These are phyloP conservation scores for Dolichallabes microphthalmus DNA, from an alignment of 2,113 vertebrate genomes.

Conservation along the genomic window DNA sequence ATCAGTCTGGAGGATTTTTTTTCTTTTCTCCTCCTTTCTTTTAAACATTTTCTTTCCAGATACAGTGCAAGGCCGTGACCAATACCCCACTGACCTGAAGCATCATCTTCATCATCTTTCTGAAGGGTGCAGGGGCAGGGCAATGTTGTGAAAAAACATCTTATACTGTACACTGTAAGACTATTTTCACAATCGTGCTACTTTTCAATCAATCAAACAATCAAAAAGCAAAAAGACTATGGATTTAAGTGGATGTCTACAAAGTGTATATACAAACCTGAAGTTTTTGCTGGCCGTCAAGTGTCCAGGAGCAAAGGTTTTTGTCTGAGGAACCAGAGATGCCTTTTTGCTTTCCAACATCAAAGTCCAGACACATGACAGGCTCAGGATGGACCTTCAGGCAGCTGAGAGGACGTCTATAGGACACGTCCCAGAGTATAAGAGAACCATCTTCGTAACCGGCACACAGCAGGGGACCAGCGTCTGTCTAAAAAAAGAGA, in stretches of 20 bases:
- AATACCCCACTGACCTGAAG: background rate
- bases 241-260: slow-evolving; percentile 38
- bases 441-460: slow-evolving; percentile 94
- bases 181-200: background rate
- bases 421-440: slow-evolving; percentile 85
- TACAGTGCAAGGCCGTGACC: background rate
- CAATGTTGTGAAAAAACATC: background rate
- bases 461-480: slow-evolving; percentile 80
- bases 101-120: background rate
- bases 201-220: background rate
- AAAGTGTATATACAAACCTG: slow-evolving; percentile 79
- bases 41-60: background rate
- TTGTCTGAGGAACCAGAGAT: slow-evolving; percentile 89
- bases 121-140: background rate
- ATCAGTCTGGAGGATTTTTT: slow-evolving; percentile 54
- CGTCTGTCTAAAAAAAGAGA: slow-evolving; percentile 66
- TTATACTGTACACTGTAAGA: background rate
- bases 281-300: slow-evolving; percentile 82
- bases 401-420: slow-evolving; percentile 74
- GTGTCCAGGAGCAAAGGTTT: slow-evolving; percentile 81
- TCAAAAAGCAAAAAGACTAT: background rate
- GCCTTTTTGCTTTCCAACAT: slow-evolving; percentile 77
- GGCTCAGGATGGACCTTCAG: slow-evolving; percentile 83
- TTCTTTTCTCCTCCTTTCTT: background rate
- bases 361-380: slow-evolving; percentile 92